A percentile compares a stretch with the other conserved stretches of the same genome.
Evolutionary conservation across 2,888 invertebrate species (phyloP).

Genomic region (Eupeodes luniger): DNA sequence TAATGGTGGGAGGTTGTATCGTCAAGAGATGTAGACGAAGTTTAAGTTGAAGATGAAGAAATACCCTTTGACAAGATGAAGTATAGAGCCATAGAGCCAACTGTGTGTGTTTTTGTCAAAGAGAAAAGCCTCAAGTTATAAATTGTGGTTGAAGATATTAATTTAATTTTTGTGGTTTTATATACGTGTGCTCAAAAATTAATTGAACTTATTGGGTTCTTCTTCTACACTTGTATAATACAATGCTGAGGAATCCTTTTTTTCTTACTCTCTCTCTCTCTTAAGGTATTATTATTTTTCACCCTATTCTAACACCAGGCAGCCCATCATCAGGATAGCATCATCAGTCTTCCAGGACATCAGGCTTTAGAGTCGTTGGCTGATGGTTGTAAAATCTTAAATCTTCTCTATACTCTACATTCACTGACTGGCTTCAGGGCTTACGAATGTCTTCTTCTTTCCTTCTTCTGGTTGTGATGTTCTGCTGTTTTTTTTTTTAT

Average conservation of each 20-base stretch:
- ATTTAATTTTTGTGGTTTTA: conserved; percentile 77
- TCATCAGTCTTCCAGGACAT: not conserved
- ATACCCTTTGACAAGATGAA: conserved; percentile 22
- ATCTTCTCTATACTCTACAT: conserved; percentile 30
- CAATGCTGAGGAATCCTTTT: conserved; percentile 47
- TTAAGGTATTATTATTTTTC: not conserved
- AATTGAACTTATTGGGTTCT: conserved; percentile 74
- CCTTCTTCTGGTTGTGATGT: conserved; percentile 41
- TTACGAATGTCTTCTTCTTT: conserved; percentile 2
- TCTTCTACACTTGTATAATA: too few species aligned
- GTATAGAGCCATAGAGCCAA: conserved; percentile 13
- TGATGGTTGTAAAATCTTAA: conserved; percentile 55
- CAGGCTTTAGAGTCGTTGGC: conserved; percentile 16
- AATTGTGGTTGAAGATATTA: conserved; percentile 70
- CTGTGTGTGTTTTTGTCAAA: not conserved
- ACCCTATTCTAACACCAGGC: not conserved
- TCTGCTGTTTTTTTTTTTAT: not conserved
- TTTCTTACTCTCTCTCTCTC: not conserved
- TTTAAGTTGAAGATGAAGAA: not conserved
- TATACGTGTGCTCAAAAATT: conserved; percentile 74
- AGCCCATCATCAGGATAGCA: not conserved
- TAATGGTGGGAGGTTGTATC: conserved; percentile 12
- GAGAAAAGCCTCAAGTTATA: conserved; percentile 59
- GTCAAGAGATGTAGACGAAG: not conserved
- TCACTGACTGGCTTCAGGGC: conserved; percentile 17